Evolutionary conservation across 2,113 vertebrate genomes (phyloP), one percentile per base, ranked within the genome.

Genomic region (Alethe diademata): DNA sequence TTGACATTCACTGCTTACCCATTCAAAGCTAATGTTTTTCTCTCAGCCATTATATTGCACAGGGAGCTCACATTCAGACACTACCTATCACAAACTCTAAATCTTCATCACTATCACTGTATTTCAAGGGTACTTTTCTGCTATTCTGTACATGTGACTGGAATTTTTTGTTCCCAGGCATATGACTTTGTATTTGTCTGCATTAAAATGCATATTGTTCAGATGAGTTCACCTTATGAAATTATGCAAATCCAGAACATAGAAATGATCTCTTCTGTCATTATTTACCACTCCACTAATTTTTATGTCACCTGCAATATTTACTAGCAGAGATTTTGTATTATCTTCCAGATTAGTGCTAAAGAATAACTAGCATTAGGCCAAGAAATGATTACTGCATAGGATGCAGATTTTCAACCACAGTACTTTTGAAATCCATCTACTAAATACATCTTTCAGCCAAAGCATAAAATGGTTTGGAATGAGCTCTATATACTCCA

Each of bases 251-350:
- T 71, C 54, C 60, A 91, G 66, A 86, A 82, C 36, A 79, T 42
- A 76, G 78, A 90, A 93, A 94, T 90, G 8, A 92, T 66, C 50
- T 93, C 29, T 60, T 35, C 87, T 73, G n/a, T 36, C 78, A 70
- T 97, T 90, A 92, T 86, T 96, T 95, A 90, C 71, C 92, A 86
- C 89, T 91, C 70, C 89, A 95, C 71, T 91, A 88, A 95, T 90
- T 94, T 96, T 94, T 86, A 94, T 95, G 71, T 71, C 78, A 48
- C 31, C 78, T 93, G 72, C 67, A 92, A 47, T 92, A 88, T 92
- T 95, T 95, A 92, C 85, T 51, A 76, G 67, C 54, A 95, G 60
- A 79, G 51, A 86, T 88, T 90, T 76, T 73, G 23, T 83, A 67
- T 90, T 93, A 91, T 61, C 64, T 78, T 88, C 56, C 75, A 88